Conservation (phyloP, 1,140 invertebrate genomes). For the Drosophila asahinai region DNA sequence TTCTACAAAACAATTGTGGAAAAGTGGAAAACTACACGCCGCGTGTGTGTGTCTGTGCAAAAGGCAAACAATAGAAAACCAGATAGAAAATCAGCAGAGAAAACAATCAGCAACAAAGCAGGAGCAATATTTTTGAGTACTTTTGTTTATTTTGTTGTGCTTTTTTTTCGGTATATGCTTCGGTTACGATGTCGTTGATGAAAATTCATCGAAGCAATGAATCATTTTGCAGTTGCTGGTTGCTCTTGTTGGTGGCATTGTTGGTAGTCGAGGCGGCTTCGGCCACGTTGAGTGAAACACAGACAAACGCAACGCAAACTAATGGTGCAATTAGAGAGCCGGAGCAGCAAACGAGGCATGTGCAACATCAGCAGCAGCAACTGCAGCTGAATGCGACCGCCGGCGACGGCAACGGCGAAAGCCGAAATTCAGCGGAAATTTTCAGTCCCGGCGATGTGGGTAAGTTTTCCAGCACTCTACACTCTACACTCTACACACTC, state of each 20-base stretch:
- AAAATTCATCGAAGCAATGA: conserved; percentile 83
- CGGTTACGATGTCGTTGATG: conserved; percentile 80
- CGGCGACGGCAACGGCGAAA: conserved; percentile 55
- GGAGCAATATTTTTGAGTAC: conserved; percentile 48
- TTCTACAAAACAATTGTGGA: conserved; percentile 78
- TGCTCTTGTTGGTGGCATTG: conserved; percentile 59
- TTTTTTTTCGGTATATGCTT: conserved; percentile 69
- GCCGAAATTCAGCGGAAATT: conserved; percentile 76
- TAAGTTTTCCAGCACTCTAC: conserved; percentile 63
- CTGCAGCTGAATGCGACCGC: conserved; percentile 36
- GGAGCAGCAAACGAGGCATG: conserved; percentile 37
- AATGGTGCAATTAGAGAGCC: conserved; percentile 82
- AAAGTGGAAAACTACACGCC: conserved; percentile 50
- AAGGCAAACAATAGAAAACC: conserved; percentile 77
- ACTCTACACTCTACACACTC: conserved; percentile 24
- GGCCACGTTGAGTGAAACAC: conserved; percentile 67
- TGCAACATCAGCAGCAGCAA: conserved; percentile 42
- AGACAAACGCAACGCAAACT: conserved; percentile 71
- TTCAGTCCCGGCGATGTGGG: conserved; percentile 73
- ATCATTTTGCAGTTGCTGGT: conserved; percentile 76
- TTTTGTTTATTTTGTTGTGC: conserved; percentile 41
- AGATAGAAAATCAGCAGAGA: conserved; percentile 76
- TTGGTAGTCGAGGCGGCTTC: conserved; percentile 47
- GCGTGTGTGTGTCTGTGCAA: conserved; percentile 30
- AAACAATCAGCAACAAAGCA: conserved; percentile 53